These are phyloP conservation scores for Polypterus bichir DNA, from an alignment of 2,113 vertebrate genomes.

Conservation along the genomic window DNA sequence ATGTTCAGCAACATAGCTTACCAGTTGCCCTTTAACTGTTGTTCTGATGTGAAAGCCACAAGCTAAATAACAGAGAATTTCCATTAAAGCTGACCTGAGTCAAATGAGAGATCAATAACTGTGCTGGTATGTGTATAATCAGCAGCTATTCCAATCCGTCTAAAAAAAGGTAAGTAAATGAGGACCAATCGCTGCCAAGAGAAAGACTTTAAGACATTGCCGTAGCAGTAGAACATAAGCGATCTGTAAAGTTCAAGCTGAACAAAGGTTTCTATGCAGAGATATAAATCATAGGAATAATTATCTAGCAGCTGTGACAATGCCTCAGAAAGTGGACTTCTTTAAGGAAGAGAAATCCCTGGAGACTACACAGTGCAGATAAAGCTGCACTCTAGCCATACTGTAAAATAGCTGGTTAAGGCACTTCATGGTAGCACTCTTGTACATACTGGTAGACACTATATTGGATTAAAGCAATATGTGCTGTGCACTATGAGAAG, in stretches of 20 bases:
- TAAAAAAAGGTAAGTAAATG: slow-evolving; percentile 13
- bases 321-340: slow-evolving; percentile 16
- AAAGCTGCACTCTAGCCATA: slow-evolving; percentile 7
- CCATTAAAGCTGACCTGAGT: slow-evolving; percentile 1
- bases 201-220: slow-evolving; percentile 10
- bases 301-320: slow-evolving; percentile 25
- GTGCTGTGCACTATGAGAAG: too few species aligned
- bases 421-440: neutral
- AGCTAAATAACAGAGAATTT: slow-evolving; percentile 2
- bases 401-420: slow-evolving; percentile 15
- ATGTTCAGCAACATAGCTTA: neutral
- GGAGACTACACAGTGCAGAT: slow-evolving; percentile 18
- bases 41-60: neutral
- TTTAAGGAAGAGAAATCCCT: slow-evolving; percentile 15
- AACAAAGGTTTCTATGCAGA: slow-evolving; percentile 16
- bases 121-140: neutral
- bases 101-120: slow-evolving; percentile 5
- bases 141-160: slow-evolving; percentile 9
- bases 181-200: neutral
- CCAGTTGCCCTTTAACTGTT: neutral
- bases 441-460: too few species aligned
- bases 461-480: too few species aligned
- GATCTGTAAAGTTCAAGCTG: slow-evolving; percentile 20
- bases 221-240: slow-evolving; percentile 22
- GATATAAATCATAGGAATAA: slow-evolving; percentile 35